phyloP scores from a whole-genome alignment of 2,888 invertebrate species.

The Agrypnus murinus region DNA sequence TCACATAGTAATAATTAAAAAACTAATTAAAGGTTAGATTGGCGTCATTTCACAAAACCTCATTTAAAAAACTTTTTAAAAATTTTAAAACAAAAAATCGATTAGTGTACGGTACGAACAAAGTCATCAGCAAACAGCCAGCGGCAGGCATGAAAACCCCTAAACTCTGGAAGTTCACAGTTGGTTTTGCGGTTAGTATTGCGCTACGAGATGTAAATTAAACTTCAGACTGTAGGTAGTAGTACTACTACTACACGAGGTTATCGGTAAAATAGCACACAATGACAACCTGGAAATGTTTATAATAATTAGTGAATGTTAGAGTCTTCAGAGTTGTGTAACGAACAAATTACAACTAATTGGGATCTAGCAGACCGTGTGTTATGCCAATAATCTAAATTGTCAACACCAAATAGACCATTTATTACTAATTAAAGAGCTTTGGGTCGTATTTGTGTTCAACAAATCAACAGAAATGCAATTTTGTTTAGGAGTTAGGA shows the following conservation, averaged over 20 bases:
- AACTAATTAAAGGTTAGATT: too few species aligned
- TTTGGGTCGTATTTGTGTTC: constrained; percentile 22
- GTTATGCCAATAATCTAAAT: constrained; percentile 41
- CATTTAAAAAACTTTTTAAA: background rate
- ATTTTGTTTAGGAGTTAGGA: background rate
- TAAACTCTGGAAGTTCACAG: constrained; percentile 26
- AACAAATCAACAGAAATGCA: constrained; percentile 2
- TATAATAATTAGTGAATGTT: constrained; percentile 45
- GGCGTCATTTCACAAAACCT: too few species aligned
- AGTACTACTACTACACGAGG: constrained; percentile 4
- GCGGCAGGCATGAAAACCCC: constrained; percentile 22
- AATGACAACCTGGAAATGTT: constrained; percentile 42
- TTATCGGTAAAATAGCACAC: constrained; percentile 42
- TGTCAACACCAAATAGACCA: constrained; percentile 35
- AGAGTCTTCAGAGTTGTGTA: constrained; percentile 20
- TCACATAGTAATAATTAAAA: too few species aligned
- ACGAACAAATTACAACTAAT: constrained; percentile 44
- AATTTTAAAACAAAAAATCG: constrained; percentile 22
- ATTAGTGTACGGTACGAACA: constrained; percentile 26
- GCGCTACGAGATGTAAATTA: constrained; percentile 46
- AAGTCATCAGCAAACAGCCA: constrained; percentile 22
- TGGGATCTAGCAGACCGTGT: constrained; percentile 38
- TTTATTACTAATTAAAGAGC: constrained; percentile 36
- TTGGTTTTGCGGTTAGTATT: constrained; percentile 43
- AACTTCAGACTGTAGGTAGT: constrained; percentile 16